Evolutionary conservation across 2,113 vertebrate genomes (phyloP), one percentile per base, ranked within the genome.

Genomic region (Cairina moschata): DNA sequence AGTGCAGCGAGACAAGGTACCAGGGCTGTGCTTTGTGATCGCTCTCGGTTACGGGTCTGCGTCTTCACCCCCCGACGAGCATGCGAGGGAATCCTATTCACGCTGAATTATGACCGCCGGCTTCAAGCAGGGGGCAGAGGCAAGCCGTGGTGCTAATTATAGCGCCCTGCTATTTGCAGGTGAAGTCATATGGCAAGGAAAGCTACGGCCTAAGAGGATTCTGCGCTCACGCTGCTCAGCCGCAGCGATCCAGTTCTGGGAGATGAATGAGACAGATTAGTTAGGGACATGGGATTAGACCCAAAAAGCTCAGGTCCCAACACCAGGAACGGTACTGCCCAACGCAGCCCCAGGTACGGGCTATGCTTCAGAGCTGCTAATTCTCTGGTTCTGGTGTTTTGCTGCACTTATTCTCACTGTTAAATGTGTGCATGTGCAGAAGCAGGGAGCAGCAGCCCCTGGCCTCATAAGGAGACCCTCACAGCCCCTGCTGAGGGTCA

Each of bases 161-260:
- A 96, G 88, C 55, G 40, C 29, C 58, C 62, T 76, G 86, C 65
- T 77, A 91, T 65, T 93, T 91, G 21, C 95, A 95, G 95, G 93
- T 86, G 83, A 75, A 82, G 88, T 72, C 80, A 62, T 11, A 83
- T 1, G 11, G 83, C 3, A 1, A 83, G 48, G 55, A 86, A 75
- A 91, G 90, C 90, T 59, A 14, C 1, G 5, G 91, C 7, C 1
- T 94, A 91, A 96, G 95, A 95, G 90, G 93, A 96, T 95, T 93
- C 93, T 52, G 75, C 0, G 9, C 91, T 62, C 87, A n/a, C 1
- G 1, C 85, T 32, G 58, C 78, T 80, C 68, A 23, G 56, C 62
- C n/a, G 63, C 59, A 63, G 79, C 46, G 5, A 12, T 72, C 82
- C 83, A 28, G 34, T 50, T 44, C 1, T 1, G 62, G 63, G 81